Evolutionary conservation across 2,797 vertebrate genomes (phyloP).

Genomic region (Antrozous pallidus): DNA sequence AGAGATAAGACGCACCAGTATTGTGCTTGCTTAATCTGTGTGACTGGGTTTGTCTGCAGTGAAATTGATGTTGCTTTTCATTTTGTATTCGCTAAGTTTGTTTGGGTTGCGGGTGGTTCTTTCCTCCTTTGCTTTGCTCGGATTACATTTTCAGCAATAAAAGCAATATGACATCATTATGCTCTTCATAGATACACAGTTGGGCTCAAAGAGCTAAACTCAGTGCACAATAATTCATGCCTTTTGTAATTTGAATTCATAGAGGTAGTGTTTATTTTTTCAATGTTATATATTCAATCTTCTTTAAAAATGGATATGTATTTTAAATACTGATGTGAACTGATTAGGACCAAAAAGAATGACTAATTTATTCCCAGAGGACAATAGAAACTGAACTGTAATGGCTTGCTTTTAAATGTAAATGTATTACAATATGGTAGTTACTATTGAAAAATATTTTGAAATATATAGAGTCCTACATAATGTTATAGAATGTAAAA

Average conservation of each 20-base stretch:
- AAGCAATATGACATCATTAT: conserved; percentile 89
- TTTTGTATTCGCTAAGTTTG: conserved; percentile 94
- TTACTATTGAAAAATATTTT: conserved; percentile 78
- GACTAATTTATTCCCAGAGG: conserved; percentile 87
- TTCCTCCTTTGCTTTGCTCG: conserved; percentile 85
- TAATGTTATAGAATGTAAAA: conserved; percentile 71
- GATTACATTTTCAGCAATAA: conserved; percentile 90
- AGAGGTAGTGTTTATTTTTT: conserved; percentile 81
- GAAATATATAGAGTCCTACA: conserved; percentile 70
- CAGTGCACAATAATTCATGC: conserved; percentile 80
- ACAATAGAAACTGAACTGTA: conserved; percentile 81
- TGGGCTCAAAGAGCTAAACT: conserved; percentile 82
- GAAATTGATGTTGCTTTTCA: conserved; percentile 99
- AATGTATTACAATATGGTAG: conserved; percentile 78
- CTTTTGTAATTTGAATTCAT: conserved; percentile 80
- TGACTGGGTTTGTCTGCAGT: conserved; percentile 99
- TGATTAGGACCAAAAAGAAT: conserved; percentile 76
- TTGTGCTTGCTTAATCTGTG: conserved; percentile 99
- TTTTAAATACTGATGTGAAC: conserved; percentile 81
- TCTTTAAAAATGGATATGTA: conserved; percentile 75
- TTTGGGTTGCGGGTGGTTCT: conserved; percentile 92
- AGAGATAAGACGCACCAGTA: conserved; percentile 98
- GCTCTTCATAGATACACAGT: conserved; percentile 83
- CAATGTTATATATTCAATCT: conserved; percentile 74
- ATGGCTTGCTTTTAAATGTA: conserved; percentile 82